Evolutionary conservation across 2,113 vertebrate species (phyloP).

Genomic region (Anoplopoma fimbria): DNA sequence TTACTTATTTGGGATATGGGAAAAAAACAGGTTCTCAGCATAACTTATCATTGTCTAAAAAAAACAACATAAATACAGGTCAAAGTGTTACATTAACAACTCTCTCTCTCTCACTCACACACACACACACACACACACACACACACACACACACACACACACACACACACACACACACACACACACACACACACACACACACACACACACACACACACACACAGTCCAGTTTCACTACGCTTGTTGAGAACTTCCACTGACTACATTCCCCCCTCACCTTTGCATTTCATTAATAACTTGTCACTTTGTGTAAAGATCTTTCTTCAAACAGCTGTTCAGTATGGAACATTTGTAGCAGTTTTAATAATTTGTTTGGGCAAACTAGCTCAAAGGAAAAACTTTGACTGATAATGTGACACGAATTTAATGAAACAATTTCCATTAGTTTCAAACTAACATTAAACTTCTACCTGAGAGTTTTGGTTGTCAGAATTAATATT

Average conservation of each 20-base stretch:
- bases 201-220: too few relatives aligned
- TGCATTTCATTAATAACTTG: too few relatives aligned
- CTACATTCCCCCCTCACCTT: too few relatives aligned
- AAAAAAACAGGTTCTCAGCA: too few relatives aligned
- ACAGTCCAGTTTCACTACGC: too few relatives aligned
- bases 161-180: too few relatives aligned
- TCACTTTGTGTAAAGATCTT: neutral
- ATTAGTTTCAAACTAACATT: neutral
- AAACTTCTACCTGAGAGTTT: neutral
- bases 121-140: too few relatives aligned
- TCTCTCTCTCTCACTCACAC: too few relatives aligned
- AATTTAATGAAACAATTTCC: neutral
- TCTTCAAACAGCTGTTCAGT: neutral
- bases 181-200: too few relatives aligned
- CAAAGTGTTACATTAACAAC: too few relatives aligned
- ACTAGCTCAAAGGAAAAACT: neutral
- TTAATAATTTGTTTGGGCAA: neutral
- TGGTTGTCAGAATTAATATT: neutral
- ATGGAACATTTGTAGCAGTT: neutral
- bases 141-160: too few relatives aligned
- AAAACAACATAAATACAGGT: neutral
- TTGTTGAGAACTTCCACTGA: too few relatives aligned
- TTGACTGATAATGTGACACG: neutral
- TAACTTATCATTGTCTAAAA: neutral
- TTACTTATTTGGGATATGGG: neutral